These are phyloP conservation scores for Callocephalon fimbriatum DNA, from an alignment of 2,113 vertebrate species.

Conservation along the genomic window DNA sequence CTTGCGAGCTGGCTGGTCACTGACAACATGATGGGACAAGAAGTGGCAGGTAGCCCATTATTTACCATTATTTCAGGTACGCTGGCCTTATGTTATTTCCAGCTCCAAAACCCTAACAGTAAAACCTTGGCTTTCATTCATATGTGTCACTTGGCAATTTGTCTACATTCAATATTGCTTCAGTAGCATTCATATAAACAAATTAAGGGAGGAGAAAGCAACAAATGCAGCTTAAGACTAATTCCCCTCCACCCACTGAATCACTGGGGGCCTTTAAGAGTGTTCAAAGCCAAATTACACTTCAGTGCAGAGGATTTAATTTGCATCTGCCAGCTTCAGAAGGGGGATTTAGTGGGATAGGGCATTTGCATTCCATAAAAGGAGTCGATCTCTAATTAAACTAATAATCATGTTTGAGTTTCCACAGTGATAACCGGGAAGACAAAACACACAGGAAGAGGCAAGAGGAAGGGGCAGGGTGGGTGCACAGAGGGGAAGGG, in stretches of 20 bases:
- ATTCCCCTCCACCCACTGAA: slow-evolving; percentile 66
- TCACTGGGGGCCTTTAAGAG: slow-evolving; percentile 60
- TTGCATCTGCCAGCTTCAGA: slow-evolving; percentile 68
- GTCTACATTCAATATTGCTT: slow-evolving; percentile 24
- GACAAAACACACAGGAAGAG: background rate
- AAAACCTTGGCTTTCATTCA: background rate
- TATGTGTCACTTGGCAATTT: slow-evolving; percentile 52
- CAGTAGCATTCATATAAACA: slow-evolving; percentile 49
- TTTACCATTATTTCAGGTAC: slow-evolving; percentile 20
- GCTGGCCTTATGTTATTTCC: background rate
- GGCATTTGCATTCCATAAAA: slow-evolving; percentile 65
- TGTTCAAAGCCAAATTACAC: slow-evolving; percentile 64
- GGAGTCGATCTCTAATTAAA: slow-evolving; percentile 67
- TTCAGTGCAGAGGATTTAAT: slow-evolving; percentile 67
- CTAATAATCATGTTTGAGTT: slow-evolving; percentile 40
- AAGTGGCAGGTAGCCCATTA: background rate
- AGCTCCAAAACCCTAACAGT: background rate
- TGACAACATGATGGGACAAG: background rate
- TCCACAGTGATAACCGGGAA: slow-evolving; percentile 3
- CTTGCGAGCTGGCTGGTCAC: background rate
- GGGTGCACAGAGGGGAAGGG: background rate
- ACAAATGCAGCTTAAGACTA: slow-evolving; percentile 66
- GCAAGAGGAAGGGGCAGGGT: background rate
- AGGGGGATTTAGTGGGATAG: slow-evolving; percentile 62
- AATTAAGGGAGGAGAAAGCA: slow-evolving; percentile 68